These are phyloP conservation scores for Drosophila grimshawi DNA, from an alignment of 1,140 invertebrate genomes.

Conservation along the genomic window DNA sequence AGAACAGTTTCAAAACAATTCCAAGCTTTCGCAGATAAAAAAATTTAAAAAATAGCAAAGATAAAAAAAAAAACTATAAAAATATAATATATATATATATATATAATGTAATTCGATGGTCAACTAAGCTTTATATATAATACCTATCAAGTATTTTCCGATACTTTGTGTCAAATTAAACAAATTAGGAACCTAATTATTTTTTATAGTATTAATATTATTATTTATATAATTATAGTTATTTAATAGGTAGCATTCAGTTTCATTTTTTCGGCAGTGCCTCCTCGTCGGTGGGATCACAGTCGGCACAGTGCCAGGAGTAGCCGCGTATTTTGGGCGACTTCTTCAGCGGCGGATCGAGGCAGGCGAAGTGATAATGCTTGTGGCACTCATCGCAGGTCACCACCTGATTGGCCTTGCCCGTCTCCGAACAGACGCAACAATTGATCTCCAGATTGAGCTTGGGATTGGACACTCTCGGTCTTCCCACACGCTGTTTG, in stretches of 20 bases:
- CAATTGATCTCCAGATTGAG: slow-evolving; percentile 61
- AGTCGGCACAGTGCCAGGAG: slow-evolving; percentile 98
- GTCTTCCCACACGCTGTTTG: slow-evolving; percentile 63
- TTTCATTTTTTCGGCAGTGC: slow-evolving; percentile 53
- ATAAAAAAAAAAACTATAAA: too few relatives aligned
- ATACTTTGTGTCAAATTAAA: slow-evolving; percentile 16
- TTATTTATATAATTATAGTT: slow-evolving; percentile 18
- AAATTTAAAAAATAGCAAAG: too few relatives aligned
- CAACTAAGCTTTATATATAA: neutral
- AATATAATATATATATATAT: too few relatives aligned
- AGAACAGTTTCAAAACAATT: too few relatives aligned
- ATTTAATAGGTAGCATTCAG: slow-evolving; percentile 9
- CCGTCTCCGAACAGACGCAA: slow-evolving; percentile 65
- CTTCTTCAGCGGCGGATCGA: slow-evolving; percentile 96
- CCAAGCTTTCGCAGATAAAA: too few relatives aligned
- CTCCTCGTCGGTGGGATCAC: slow-evolving; percentile 91
- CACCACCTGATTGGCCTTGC: slow-evolving; percentile 74
- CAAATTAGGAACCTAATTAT: slow-evolving; percentile 83
- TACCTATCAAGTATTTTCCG: slow-evolving; percentile 1
- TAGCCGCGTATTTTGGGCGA: slow-evolving; percentile 96
- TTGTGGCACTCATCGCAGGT: slow-evolving; percentile 97
- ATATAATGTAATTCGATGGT: neutral
- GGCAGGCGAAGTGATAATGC: slow-evolving; percentile 95
- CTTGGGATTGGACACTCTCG: slow-evolving; percentile 54
- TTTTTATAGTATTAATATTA: too few relatives aligned